These are phyloP conservation scores for Elmis aenea DNA, from an alignment of 2,888 invertebrate species.

Conservation along the genomic window DNA sequence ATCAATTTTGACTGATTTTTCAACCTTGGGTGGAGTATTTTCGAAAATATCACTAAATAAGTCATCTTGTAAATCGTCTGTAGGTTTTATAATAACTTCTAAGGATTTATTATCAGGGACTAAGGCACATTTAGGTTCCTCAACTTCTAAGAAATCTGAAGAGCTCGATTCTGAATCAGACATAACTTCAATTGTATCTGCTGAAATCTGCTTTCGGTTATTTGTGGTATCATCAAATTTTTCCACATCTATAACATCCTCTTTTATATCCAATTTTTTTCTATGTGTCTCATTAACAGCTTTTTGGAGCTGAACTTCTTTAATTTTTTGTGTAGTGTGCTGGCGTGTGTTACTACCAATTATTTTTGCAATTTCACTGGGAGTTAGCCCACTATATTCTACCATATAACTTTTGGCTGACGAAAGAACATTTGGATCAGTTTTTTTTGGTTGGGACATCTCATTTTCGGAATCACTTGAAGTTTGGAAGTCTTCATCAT, in stretches of 20 bases:
- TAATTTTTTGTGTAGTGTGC: constrained; percentile 4
- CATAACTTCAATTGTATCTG: constrained; percentile 21
- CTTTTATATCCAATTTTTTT: too few species aligned
- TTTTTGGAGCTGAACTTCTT: constrained; percentile 1
- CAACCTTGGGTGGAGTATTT: constrained; percentile 10
- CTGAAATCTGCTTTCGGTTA: not conserved
- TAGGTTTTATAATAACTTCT: constrained; percentile 44
- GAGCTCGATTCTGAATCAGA: constrained; percentile 28
- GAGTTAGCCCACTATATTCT: constrained; percentile 71
- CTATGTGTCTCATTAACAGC: not conserved
- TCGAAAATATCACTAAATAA: constrained; percentile 33
- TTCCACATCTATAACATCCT: not conserved
- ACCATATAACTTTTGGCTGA: constrained; percentile 69
- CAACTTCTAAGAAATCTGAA: constrained; percentile 13
- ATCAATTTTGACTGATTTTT: too few species aligned
- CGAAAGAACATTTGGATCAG: constrained; percentile 45
- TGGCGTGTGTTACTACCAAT: constrained; percentile 34
- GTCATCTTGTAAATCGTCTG: constrained; percentile 37
- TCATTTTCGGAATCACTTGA: constrained; percentile 34
- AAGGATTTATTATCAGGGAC: constrained; percentile 43
- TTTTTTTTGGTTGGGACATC: constrained; percentile 1
- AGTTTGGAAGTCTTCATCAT: constrained; percentile 30
- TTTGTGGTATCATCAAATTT: not conserved
- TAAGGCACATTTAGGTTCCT: constrained; percentile 16
- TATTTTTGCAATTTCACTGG: constrained; percentile 61